Conservation (phyloP, 2,797 vertebrate genomes). For the Leontopithecus rosalia region DNA sequence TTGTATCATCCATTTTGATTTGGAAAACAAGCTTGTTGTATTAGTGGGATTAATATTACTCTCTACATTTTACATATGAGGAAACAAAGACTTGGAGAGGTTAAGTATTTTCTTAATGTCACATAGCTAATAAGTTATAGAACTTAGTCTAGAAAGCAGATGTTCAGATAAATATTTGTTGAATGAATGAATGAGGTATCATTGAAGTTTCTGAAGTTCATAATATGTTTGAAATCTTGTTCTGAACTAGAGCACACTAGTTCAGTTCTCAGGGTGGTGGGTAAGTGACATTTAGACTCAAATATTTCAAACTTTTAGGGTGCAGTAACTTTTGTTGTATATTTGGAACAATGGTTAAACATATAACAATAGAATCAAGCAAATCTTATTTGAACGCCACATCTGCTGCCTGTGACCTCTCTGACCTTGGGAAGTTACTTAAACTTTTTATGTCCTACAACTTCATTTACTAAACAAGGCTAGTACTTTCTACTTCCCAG, state of each 20-base stretch:
- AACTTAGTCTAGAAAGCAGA: slow-evolving; percentile 26
- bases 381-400: not conserved
- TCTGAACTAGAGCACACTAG: not conserved
- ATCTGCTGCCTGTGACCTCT: not conserved
- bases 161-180: not conserved
- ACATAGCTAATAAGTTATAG: not conserved
- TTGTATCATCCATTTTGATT: not conserved
- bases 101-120: slow-evolving; percentile 5
- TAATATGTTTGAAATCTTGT: not conserved
- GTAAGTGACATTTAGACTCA: not conserved
- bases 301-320: not conserved
- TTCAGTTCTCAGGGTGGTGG: not conserved
- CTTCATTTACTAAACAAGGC: not conserved
- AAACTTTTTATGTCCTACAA: not conserved
- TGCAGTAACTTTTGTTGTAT: not conserved
- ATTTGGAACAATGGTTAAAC: not conserved
- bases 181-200: not conserved
- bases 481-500: not conserved
- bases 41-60: not conserved
- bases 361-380: not conserved
- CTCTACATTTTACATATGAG: not conserved
- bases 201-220: not conserved
- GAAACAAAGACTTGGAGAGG: not conserved
- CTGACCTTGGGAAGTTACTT: not conserved
- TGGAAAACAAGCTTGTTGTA: not conserved